Conservation (phyloP, 2,797 vertebrate species). For the Girardinus metallicus region DNA sequence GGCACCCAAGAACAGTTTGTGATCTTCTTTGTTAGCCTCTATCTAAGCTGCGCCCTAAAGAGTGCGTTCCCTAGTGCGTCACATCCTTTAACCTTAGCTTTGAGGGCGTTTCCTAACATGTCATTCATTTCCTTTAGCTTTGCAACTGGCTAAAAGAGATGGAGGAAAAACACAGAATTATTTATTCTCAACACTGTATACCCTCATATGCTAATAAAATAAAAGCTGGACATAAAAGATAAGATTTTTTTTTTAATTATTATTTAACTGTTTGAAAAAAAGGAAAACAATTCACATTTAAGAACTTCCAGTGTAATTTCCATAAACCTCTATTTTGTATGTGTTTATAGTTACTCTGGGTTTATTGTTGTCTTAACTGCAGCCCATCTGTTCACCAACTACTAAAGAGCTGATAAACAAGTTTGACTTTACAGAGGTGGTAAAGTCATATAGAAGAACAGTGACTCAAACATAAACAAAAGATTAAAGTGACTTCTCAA, state of each 20-base stretch:
- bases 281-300: not conserved
- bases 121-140: too few relatives aligned
- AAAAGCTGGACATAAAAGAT: not conserved
- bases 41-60: too few relatives aligned
- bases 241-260: too few relatives aligned
- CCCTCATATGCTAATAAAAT: not conserved
- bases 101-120: not conserved
- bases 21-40: too few relatives aligned
- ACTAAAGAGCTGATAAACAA: constrained; percentile 47
- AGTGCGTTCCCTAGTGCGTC: too few relatives aligned
- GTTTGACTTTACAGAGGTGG: constrained; percentile 61
- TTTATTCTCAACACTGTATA: too few relatives aligned
- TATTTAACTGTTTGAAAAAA: not conserved
- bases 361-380: constrained; percentile 43
- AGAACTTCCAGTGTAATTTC: constrained; percentile 21
- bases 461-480: constrained; percentile 30
- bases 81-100: not conserved
- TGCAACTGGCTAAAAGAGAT: too few relatives aligned
- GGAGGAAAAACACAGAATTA: too few relatives aligned
- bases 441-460: constrained; percentile 51
- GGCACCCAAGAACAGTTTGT: too few relatives aligned
- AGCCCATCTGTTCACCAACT: constrained; percentile 50
- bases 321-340: constrained; percentile 6
- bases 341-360: not conserved
- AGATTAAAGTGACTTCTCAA: constrained; percentile 44